A percentile compares a stretch with the other conserved stretches of the same genome.
Conservation (phyloP, 2,797 vertebrate species). For the Adrianichthys oophorus region DNA sequence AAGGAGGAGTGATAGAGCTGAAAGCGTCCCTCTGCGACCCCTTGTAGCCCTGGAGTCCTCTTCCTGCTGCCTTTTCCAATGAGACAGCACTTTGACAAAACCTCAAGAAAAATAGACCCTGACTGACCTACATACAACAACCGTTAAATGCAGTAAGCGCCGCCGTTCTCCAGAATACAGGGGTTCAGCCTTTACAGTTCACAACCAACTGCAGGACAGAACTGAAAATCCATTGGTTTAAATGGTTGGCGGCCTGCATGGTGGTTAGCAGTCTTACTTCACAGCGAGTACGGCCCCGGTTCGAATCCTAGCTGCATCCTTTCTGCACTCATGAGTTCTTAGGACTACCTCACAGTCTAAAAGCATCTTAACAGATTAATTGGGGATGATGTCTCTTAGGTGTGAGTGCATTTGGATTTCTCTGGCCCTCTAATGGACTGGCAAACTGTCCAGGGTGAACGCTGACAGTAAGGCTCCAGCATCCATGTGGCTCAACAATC, state of each 20-base stretch:
- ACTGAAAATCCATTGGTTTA: constrained; percentile 24
- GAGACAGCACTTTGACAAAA: constrained; percentile 57
- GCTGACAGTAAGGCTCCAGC: too few species aligned
- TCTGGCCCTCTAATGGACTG: too few species aligned
- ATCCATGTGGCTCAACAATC: too few species aligned
- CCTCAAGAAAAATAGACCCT: constrained; percentile 44
- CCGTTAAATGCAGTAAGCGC: constrained; percentile 32
- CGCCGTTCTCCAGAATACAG: constrained; percentile 13
- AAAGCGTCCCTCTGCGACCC: constrained; percentile 50
- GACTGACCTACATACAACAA: constrained; percentile 65
- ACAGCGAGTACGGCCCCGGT: too few species aligned
- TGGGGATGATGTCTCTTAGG: too few species aligned
- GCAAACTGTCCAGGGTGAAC: too few species aligned
- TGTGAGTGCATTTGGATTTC: too few species aligned
- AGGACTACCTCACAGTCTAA: too few species aligned
- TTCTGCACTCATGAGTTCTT: too few species aligned
- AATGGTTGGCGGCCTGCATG: constrained; percentile 3
- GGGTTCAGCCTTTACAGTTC: constrained; percentile 41
- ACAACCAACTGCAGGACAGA: constrained; percentile 31
- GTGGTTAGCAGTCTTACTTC: too few species aligned
- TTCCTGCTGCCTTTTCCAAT: constrained; percentile 48
- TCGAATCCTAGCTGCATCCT: too few species aligned
- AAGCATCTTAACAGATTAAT: too few species aligned
- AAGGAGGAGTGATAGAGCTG: constrained; percentile 34
- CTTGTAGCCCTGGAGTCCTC: constrained; percentile 46